These are phyloP conservation scores for Lasaia peninsularis DNA, from an alignment of 1,140 invertebrate species.

Conservation along the genomic window DNA sequence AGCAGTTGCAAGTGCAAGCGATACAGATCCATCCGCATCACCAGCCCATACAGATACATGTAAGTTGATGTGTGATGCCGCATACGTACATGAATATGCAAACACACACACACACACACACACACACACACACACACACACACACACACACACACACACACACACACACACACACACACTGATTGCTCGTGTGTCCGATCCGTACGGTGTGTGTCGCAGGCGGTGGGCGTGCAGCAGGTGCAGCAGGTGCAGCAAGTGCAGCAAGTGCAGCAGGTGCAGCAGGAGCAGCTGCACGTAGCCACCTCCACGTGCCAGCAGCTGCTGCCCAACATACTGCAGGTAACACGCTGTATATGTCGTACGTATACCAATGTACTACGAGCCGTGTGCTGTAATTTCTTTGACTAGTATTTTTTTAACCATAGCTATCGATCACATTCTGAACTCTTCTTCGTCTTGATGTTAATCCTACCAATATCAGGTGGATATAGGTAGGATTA, in stretches of 20 bases:
- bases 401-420: no score
- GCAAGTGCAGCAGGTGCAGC: slow-evolving; percentile 61
- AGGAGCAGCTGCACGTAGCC: slow-evolving; percentile 69
- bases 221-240: slow-evolving; percentile 67
- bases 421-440: no score
- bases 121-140: not conserved
- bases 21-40: slow-evolving; percentile 73
- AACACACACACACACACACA: not conserved
- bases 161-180: no score
- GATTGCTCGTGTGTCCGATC: no score
- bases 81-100: no score
- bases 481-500: no score
- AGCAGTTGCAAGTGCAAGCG: slow-evolving; percentile 70
- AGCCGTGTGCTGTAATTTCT: not conserved
- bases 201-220: slow-evolving; percentile 32
- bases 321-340: slow-evolving; percentile 72
- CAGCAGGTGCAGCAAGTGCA: slow-evolving; percentile 73
- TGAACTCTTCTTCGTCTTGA: no score
- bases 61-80: slow-evolving; percentile 37
- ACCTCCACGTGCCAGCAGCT: slow-evolving; percentile 68
- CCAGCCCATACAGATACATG: slow-evolving; percentile 73
- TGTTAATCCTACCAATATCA: no score
- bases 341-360: slow-evolving; percentile 19
- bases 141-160: no score
- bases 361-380: not conserved